phyloP scores from a whole-genome alignment of 2,797 vertebrate species.

The Sebastes matsubarae region DNA sequence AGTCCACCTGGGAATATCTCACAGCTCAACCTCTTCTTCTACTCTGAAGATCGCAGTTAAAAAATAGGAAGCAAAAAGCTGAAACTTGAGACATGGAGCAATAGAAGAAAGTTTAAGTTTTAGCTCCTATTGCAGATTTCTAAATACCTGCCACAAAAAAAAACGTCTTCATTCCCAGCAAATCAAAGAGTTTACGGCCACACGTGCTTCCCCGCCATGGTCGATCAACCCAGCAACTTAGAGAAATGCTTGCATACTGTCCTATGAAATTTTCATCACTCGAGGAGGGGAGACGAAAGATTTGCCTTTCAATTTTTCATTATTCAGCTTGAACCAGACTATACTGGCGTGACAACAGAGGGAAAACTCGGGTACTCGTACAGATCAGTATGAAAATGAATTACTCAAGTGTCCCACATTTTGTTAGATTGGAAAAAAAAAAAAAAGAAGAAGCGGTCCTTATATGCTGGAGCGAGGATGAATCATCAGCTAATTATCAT shows the following conservation, averaged over 20 bases:
- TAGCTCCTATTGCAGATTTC: constrained; percentile 14
- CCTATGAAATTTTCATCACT: constrained; percentile 82
- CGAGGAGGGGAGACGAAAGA: constrained; percentile 67
- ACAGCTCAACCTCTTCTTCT: background rate
- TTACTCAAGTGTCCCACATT: constrained; percentile 57
- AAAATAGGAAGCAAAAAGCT: background rate
- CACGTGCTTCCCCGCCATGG: constrained; percentile 23
- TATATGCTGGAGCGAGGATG: constrained; percentile 9
- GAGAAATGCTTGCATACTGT: constrained; percentile 72
- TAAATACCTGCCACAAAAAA: constrained; percentile 46
- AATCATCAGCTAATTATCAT: constrained; percentile 54
- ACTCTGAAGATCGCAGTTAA: background rate
- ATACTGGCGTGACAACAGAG: constrained; percentile 59
- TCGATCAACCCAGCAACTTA: constrained; percentile 41
- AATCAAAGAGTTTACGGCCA: constrained; percentile 51
- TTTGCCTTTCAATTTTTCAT: constrained; percentile 79
- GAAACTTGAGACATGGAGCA: background rate
- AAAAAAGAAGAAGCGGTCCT: constrained; percentile 18
- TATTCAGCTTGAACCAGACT: constrained; percentile 71
- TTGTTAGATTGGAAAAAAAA: background rate
- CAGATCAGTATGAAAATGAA: constrained; percentile 51
- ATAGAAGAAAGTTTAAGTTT: constrained; percentile 12
- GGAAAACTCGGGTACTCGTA: constrained; percentile 50
- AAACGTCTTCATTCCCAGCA: constrained; percentile 30
- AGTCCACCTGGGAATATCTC: background rate